Percentiles rank a stretch among this genome's conserved stretches.
These are phyloP conservation scores for Drosophila anomelani DNA, from an alignment of 2,888 invertebrate species.

Conservation along the genomic window DNA sequence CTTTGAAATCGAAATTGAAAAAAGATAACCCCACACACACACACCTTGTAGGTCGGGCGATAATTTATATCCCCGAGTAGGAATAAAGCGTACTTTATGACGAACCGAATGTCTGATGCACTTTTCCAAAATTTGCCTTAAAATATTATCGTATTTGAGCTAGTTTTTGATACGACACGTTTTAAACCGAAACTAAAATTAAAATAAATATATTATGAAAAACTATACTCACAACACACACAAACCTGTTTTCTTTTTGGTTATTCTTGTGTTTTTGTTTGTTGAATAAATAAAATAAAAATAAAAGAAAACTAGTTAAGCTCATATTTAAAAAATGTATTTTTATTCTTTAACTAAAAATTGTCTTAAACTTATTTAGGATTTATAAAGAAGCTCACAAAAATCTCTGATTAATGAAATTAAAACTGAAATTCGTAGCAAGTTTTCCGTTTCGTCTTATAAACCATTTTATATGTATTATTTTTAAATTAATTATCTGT, in stretches of 20 bases:
- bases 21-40: not conserved
- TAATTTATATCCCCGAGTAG: slow-evolving; percentile 2
- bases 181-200: slow-evolving; percentile 49
- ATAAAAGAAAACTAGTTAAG: slow-evolving; percentile 7
- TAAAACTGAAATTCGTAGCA: not conserved
- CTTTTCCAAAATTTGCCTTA: slow-evolving; percentile 83
- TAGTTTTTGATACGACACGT: slow-evolving; percentile 76
- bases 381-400: no score
- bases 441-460: no score
- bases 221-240: slow-evolving; percentile 39
- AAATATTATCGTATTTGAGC: slow-evolving; percentile 68
- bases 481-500: no score
- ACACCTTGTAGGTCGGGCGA: slow-evolving; percentile 17
- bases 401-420: no score
- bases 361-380: no score
- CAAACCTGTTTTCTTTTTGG: slow-evolving; percentile 24
- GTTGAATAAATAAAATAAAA: slow-evolving; percentile 33
- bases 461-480: no score
- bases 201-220: slow-evolving; percentile 21
- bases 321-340: not conserved
- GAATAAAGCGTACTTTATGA: slow-evolving; percentile 35
- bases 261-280: slow-evolving; percentile 36
- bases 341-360: not conserved
- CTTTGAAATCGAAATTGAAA: slow-evolving; percentile 3
- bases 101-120: slow-evolving; percentile 86